Evolutionary conservation across 2,888 invertebrate genomes (phyloP), one percentile per base, ranked within the genome.

Genomic region (Diarsia rubi): DNA sequence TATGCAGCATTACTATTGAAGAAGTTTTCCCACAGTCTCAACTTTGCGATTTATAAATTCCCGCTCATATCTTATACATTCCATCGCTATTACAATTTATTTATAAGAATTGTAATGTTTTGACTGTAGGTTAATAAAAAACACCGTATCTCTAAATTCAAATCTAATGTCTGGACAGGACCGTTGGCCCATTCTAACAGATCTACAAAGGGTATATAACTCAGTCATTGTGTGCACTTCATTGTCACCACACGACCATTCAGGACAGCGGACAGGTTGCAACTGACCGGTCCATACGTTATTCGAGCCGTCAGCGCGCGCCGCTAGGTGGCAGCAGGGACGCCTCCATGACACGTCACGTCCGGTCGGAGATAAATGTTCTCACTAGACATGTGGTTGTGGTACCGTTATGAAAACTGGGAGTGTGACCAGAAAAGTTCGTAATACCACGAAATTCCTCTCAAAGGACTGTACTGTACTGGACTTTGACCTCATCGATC

Each of bases 281-380:
- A 3, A 86, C 83, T 84, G 85, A 86, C 78, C 49, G 54, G 64
- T 63, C 49, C 73, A 86, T 85, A 82, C 65, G 80, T 86, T 78
- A 84, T 70, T n/a, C 67, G 52, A 70, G 44, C 62, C 82, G 85
- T 74, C 83, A 68, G 68, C 27, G 47, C 4, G 42, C 44, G 67
- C 73, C 75, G 70, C 79, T 74, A 86, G 85, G 70, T 83, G 83
- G 81, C 79, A 78, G 60, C 57, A 67, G 73, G 71, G 71, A 83
- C 83, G 59, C 74, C 78, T 79, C 67, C 37, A 47, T 75, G 78
- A 79, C 70, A 76, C 66, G 75, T 77, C 67, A 81, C 63, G 44
- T 86, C 86, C 86, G 83, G 65, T 62, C 6, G 0, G 12, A 75
- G 62, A 82, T 82, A 80, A 82, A 84, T 84, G 71, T 75, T 75